Base-by-base conservation (phyloP, 1,140 invertebrate genomes). In the Orussus abietinus region DNA sequence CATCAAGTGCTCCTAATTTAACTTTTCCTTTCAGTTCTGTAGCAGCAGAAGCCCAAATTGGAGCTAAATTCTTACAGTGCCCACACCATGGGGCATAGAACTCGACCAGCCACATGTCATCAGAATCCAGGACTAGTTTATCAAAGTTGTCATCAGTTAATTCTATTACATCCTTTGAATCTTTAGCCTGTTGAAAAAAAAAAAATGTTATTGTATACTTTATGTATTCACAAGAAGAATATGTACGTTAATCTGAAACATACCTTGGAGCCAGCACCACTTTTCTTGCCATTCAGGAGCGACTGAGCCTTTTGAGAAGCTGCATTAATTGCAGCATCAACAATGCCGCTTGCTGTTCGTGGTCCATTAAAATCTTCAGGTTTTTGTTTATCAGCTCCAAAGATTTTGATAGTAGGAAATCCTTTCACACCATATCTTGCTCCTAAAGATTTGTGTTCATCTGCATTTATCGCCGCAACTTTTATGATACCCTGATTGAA, bases 81-180 rank as follows among this genome's bases (percentile, higher is more conserved):
- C 91, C 90, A 69, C 92, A 96, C 91, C 91, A 94, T 0, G 96
- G 96, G 10, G 96, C 96, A 72, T 85, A 98, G 77, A 98, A 98
- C 68, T 98, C 94, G 3, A 99, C 92, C 34, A 99, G 62, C 91
- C 92, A 97, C 70, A 95, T 79, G 55, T 97, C 92, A 10, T 95
- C 88, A 4, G 89, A 92, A 35, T 92, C 78, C 37, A 97, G 62
- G 7, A 98, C 94, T 21, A 86, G 59, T 59, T 92, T 84, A 45
- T 96, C 86, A 66, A 99, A 98, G 72, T 98, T 98, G 17, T 82
- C 81, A 62, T 98, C 94, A 0, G 95, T 98, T 26, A 98, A 69
- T 62, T 94, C 90, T 52, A 98, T 76, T 2, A 98, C 94, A 69
- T 92, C 89, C 49, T 83, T 80, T 11, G 66, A 66, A 60, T 78